phyloP scores from a whole-genome alignment of 2,797 vertebrate species.

The Molossus alvarezi region DNA sequence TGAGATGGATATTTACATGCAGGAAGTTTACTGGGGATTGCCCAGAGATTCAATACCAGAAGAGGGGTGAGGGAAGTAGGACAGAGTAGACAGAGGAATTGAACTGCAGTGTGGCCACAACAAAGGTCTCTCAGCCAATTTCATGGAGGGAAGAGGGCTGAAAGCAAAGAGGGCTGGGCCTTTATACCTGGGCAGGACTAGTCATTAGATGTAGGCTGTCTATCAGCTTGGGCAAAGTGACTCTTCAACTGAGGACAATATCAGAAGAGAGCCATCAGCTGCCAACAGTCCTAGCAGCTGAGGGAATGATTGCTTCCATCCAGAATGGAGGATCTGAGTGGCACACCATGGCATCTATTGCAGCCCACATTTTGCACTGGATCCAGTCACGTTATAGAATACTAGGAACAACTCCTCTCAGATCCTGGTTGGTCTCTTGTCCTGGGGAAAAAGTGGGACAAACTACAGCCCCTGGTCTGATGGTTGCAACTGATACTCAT shows the following conservation, averaged over 20 bases:
- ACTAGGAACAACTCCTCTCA: slow-evolving; percentile 10
- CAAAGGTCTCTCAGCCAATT: not conserved
- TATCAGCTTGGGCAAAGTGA: not conserved
- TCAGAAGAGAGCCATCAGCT: not conserved
- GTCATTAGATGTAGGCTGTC: not conserved
- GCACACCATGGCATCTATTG: not conserved
- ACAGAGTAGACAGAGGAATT: not conserved
- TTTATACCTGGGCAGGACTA: not conserved
- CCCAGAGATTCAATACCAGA: slow-evolving; percentile 8
- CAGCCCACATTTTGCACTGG: not conserved
- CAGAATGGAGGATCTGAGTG: not conserved
- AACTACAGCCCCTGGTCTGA: not conserved
- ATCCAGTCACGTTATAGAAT: slow-evolving; percentile 9
- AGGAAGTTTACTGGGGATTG: not conserved
- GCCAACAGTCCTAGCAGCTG: not conserved
- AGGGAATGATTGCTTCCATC: not conserved
- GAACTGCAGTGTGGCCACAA: not conserved
- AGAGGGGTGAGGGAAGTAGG: slow-evolving; percentile 23
- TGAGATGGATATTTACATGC: slow-evolving; percentile 23
- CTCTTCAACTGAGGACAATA: not conserved
- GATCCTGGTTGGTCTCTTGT: not conserved
- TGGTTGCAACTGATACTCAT: not conserved
- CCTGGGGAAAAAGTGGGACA: slow-evolving; percentile 9
- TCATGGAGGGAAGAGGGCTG: not conserved
- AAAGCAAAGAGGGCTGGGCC: not conserved